Evolutionary conservation across 2,888 invertebrate species (phyloP).

Genomic region (Caenorhabditis uteleia): DNA sequence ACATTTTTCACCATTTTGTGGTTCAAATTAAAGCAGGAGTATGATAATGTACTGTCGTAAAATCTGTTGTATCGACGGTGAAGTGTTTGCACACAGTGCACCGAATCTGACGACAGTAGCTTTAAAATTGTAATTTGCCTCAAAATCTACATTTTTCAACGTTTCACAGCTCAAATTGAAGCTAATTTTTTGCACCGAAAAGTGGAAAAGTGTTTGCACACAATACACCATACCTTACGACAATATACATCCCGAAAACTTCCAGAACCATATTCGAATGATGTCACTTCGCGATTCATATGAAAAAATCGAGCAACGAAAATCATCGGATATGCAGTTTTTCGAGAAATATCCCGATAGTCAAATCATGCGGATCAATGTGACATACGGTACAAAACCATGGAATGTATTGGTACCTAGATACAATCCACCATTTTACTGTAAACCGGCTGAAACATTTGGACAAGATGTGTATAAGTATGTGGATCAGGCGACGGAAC

Average conservation of each 20-base stretch:
- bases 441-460: constrained; percentile 56
- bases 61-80: too few species aligned
- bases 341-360: constrained; percentile 32
- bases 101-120: too few species aligned
- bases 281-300: constrained; percentile 33
- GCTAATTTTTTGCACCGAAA: too few species aligned
- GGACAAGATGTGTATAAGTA: constrained; percentile 48
- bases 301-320: constrained; percentile 3
- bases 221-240: too few species aligned
- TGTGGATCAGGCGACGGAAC: constrained; percentile 57
- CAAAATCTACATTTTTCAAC: too few species aligned
- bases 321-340: constrained; percentile 18
- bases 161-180: too few species aligned
- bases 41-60: too few species aligned
- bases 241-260: too few species aligned
- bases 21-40: too few species aligned
- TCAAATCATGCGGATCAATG: constrained; percentile 20
- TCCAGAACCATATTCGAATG: constrained; percentile 33
- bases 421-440: constrained; percentile 60
- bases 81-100: too few species aligned
- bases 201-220: not conserved
- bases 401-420: not conserved
- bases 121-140: too few species aligned
- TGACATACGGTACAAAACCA: not conserved
- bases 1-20: too few species aligned